phyloP scores from a whole-genome alignment of 2,888 invertebrate species.

The Cyclophora albipunctata region DNA sequence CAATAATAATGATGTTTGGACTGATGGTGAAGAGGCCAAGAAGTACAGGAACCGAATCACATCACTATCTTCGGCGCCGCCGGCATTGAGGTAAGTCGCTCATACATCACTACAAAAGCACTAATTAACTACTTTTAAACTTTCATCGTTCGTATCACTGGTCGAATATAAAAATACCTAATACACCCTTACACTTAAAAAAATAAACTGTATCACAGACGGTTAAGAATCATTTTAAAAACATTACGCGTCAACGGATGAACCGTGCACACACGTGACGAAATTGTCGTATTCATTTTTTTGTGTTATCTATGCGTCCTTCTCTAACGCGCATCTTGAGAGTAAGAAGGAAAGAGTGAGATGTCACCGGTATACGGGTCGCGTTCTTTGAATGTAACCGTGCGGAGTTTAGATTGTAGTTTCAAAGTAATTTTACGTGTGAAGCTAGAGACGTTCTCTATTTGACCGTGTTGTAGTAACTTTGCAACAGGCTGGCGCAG shows the following conservation, averaged over 20 bases:
- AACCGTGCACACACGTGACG: constrained; percentile 41
- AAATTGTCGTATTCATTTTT: constrained; percentile 5
- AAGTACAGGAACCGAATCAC: constrained; percentile 36
- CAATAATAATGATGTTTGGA: constrained; percentile 67
- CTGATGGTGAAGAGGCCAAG: constrained; percentile 45
- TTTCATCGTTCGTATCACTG: constrained; percentile 21
- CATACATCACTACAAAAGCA: not conserved
- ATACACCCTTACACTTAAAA: constrained; percentile 27
- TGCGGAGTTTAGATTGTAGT: too few relatives aligned
- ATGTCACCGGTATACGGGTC: too few relatives aligned
- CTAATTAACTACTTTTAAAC: constrained; percentile 2
- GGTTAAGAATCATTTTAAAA: constrained; percentile 19
- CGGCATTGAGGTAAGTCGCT: constrained; percentile 41
- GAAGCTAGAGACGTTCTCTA: constrained; percentile 25
- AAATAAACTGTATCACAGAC: constrained; percentile 5
- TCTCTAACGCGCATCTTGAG: not conserved
- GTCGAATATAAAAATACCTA: constrained; percentile 25
- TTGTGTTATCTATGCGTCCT: not conserved
- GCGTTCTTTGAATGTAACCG: too few relatives aligned
- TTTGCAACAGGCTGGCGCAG: constrained; percentile 3
- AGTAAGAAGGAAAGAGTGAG: too few relatives aligned
- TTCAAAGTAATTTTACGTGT: too few relatives aligned
- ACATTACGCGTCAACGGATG: constrained; percentile 14
- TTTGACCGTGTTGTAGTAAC: constrained; percentile 37
- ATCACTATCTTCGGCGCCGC: constrained; percentile 23